Conservation (phyloP, 2,797 vertebrate species). For the Tragelaphus eurycerus region DNA sequence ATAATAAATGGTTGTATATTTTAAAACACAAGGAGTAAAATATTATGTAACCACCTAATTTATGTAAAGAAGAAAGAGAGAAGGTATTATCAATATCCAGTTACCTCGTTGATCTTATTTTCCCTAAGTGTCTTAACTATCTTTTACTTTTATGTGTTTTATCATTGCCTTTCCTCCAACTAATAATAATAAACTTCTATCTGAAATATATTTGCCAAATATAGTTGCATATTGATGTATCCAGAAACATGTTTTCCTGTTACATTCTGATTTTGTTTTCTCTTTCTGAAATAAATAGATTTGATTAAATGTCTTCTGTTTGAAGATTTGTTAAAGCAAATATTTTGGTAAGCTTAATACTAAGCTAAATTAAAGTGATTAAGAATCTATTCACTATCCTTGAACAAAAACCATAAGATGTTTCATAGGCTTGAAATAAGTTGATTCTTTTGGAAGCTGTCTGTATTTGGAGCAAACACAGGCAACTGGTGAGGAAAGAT, state of each 20-base stretch:
- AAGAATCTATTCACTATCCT: background rate
- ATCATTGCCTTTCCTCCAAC: background rate
- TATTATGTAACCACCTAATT: background rate
- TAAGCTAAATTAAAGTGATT: constrained; percentile 46
- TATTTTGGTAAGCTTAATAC: background rate
- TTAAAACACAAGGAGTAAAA: background rate
- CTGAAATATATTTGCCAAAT: background rate
- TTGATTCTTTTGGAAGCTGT: constrained; percentile 30
- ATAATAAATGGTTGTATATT: background rate
- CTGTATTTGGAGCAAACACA: constrained; percentile 28
- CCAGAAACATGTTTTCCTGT: background rate
- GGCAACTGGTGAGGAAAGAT: constrained; percentile 2
- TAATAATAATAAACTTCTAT: background rate
- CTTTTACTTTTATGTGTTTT: background rate
- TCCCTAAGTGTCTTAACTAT: background rate
- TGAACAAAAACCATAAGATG: background rate
- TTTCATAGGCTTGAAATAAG: background rate
- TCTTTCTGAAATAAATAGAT: background rate
- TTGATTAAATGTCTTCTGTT: background rate
- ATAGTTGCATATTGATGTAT: background rate
- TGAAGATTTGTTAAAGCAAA: background rate
- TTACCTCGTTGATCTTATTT: background rate
- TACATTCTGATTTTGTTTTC: background rate
- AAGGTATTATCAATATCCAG: background rate
- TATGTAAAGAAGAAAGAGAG: background rate